Base-by-base conservation (phyloP, 2,797 vertebrate genomes). In the Falco peregrinus region DNA sequence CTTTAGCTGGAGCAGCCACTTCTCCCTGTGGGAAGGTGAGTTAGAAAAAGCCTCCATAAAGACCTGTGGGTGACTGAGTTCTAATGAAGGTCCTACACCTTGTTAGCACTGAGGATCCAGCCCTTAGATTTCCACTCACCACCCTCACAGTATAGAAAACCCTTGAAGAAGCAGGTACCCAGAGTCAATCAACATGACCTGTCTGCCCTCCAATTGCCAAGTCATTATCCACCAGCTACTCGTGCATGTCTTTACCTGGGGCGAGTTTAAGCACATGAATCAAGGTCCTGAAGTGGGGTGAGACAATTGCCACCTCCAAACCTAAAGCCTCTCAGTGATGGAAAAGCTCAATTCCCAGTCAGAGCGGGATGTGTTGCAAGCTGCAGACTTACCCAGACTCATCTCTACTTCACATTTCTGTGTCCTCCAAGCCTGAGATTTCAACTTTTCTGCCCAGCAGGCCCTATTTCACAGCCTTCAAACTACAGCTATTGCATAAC, bases 391-490 rank as follows among this genome's bases (percentile, higher is more conserved):
- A 50, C 20, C 14, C 17, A 39, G 6, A 11, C 8, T 50, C 48
- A 65, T 41, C 25, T 64, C 41, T 80, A 24, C 13, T 85, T 91
- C 79, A 75, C 53, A n/a, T 50, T 92, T 61, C 54, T 68, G 26
- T 60, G 41, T 68, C 47, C 67, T 90, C 35, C 37, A 50, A 75
- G 48, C 43, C 45, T 37, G 45, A 84, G 75, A 70, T 80, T 89
- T 85, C 68, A 63, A 56, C 25, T 57, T 79, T 68, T 67, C 63
- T 89, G 48, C 86, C 51, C 64, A 31, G 31, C 20, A 91, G 84
- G 53, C 43, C 26, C 29, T 75, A 48, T 74, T 89, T 94, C 84
- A 80, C 82, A 85, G 64, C 60, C 41, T 94, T 87, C 61, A 60
- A 63, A 64, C 4, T 3, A 13, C 2, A 82, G 3, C 11, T 21